phyloP scores from a whole-genome alignment of 2,113 vertebrate genomes.

The Saccopteryx leptura region DNA sequence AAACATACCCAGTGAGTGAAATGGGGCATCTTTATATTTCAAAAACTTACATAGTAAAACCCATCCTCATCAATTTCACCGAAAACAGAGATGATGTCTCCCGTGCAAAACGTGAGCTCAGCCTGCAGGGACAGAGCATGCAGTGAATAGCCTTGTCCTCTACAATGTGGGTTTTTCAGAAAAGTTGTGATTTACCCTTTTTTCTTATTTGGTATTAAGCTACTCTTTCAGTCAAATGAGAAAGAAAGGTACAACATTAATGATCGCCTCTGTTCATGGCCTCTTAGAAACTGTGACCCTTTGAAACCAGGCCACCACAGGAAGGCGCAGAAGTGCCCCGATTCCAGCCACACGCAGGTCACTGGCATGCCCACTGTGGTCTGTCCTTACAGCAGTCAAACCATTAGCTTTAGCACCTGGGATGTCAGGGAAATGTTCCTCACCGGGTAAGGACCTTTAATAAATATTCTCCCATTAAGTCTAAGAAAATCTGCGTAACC shows the following conservation, averaged over 20 bases:
- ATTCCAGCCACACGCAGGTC: not conserved
- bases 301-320: not conserved
- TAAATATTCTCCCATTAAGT: not conserved
- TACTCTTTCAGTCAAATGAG: not conserved
- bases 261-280: not conserved
- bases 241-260: not conserved
- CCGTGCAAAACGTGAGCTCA: constrained; percentile 97
- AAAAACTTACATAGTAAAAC: constrained; percentile 97
- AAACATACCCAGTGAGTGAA: fast-evolving
- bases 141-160: fast-evolving
- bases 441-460: not conserved
- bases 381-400: too few relatives aligned
- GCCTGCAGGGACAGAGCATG: constrained; percentile 87
- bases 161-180: not conserved
- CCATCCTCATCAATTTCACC: constrained; percentile 99
- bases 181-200: not conserved
- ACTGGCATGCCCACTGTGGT: not conserved
- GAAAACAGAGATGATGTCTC: constrained; percentile 97
- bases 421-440: not conserved
- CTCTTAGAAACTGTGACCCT: too few relatives aligned
- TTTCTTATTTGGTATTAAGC: not conserved
- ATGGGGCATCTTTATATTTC: fast-evolving
- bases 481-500: too few relatives aligned
- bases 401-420: not conserved
- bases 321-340: fast-evolving